phyloP scores from a whole-genome alignment of 2,797 vertebrate species.

The Peromyscus nudipes region DNA sequence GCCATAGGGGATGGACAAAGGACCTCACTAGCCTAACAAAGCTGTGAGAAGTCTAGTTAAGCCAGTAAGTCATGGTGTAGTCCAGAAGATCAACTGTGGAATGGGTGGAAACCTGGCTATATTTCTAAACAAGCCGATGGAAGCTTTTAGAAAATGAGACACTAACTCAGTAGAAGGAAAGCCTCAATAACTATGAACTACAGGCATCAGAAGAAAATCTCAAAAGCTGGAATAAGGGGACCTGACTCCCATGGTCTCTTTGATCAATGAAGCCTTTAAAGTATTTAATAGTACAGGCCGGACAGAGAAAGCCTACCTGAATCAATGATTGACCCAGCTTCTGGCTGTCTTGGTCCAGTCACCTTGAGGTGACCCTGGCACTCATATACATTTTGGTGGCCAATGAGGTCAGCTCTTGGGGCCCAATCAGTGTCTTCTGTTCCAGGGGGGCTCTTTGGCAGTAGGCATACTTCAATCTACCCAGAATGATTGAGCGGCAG shows the following conservation, averaged over 20 bases:
- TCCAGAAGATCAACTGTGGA: not conserved
- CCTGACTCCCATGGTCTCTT: not conserved
- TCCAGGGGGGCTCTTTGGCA: not conserved
- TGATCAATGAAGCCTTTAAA: not conserved
- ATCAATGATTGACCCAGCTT: not conserved
- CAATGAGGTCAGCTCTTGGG: not conserved
- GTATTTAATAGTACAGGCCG: not conserved
- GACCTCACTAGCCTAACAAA: not conserved
- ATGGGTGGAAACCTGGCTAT: not conserved
- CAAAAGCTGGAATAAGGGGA: not conserved
- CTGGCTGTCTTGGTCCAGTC: not conserved
- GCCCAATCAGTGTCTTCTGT: not conserved
- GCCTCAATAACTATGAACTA: not conserved
- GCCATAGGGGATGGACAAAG: not conserved
- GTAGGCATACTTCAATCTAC: not conserved
- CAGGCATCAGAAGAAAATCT: not conserved
- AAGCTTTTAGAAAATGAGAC: not conserved
- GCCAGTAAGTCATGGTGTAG: not conserved
- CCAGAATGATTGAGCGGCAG: not conserved
- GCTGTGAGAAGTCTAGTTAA: not conserved
- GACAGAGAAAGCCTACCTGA: not conserved
- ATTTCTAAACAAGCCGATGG: not conserved
- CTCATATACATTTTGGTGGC: not conserved
- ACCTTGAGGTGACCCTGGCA: not conserved
- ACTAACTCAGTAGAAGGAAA: not conserved